Evolutionary conservation across 2,888 invertebrate genomes (phyloP).

Genomic region (Nomada hirtipes): DNA sequence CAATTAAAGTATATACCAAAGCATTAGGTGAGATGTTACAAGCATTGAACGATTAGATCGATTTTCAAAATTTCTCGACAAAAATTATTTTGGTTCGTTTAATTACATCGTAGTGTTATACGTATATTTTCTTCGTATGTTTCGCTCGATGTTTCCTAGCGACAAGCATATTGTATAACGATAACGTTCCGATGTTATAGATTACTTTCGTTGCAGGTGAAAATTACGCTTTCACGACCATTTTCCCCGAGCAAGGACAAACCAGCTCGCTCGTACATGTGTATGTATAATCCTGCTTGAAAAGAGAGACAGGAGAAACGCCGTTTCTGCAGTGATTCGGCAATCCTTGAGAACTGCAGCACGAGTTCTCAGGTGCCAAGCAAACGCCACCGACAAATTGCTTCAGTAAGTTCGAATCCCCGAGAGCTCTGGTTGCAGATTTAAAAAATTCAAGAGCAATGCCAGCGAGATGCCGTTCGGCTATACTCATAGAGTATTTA

Average conservation of each 20-base stretch:
- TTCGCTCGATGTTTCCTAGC: too few species aligned
- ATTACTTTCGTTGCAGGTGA: neutral
- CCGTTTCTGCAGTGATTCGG: slow-evolving; percentile 77
- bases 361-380: slow-evolving; percentile 72
- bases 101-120: too few species aligned
- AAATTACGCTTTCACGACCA: neutral
- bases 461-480: slow-evolving; percentile 57
- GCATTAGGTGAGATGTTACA: too few species aligned
- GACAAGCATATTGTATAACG: too few species aligned
- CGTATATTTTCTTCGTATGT: too few species aligned
- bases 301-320: slow-evolving; percentile 37
- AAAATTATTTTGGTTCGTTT: too few species aligned
- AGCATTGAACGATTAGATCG: too few species aligned
- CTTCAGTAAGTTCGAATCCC: slow-evolving; percentile 66
- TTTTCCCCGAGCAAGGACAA: neutral
- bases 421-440: slow-evolving; percentile 55
- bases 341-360: slow-evolving; percentile 76
- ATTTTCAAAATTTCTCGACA: too few species aligned
- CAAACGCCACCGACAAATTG: slow-evolving; percentile 68
- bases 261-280: neutral
- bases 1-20: too few species aligned
- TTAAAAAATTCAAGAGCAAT: slow-evolving; percentile 71
- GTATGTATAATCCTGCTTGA: slow-evolving; percentile 27
- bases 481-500: slow-evolving; percentile 41
- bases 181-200: neutral